A percentile compares a stretch with the other conserved stretches of the same genome.
phyloP scores from a whole-genome alignment of 2,113 vertebrate genomes.

The Leptocoma aspasia region DNA sequence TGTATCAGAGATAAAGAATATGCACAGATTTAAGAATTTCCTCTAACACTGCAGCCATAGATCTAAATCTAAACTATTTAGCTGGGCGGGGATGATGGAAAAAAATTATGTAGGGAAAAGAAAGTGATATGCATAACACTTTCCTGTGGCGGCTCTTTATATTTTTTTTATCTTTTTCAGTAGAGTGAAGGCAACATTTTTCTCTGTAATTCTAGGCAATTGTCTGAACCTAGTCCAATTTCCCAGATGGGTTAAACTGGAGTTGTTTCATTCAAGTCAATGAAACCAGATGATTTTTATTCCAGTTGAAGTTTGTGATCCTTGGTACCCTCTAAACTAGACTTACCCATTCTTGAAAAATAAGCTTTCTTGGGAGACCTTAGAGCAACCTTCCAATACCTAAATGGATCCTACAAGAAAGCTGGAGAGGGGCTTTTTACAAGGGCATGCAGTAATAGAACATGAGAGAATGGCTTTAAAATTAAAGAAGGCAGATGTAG shows the following conservation, averaged over 20 bases:
- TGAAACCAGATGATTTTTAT: neutral
- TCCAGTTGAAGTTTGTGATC: neutral
- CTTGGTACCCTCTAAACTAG: neutral
- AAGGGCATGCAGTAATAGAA: neutral
- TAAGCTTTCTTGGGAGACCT: neutral
- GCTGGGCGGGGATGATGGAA: neutral
- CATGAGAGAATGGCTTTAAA: neutral
- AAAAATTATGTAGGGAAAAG: neutral
- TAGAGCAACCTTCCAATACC: neutral
- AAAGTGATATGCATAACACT: neutral
- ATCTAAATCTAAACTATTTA: neutral
- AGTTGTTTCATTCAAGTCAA: neutral
- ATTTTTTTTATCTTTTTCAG: neutral
- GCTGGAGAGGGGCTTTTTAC: neutral
- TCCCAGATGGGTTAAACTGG: neutral
- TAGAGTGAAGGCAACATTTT: neutral
- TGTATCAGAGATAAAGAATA: neutral
- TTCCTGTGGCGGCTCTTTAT: neutral
- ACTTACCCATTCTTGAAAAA: neutral
- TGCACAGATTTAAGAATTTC: neutral
- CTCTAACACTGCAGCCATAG: neutral
- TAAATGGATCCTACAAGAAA: neutral
- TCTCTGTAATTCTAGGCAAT: neutral
- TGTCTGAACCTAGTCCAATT: neutral
- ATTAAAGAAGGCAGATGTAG: neutral